Conservation (phyloP, 2,888 invertebrate species). For the Drosophila cyrtoloma region DNA sequence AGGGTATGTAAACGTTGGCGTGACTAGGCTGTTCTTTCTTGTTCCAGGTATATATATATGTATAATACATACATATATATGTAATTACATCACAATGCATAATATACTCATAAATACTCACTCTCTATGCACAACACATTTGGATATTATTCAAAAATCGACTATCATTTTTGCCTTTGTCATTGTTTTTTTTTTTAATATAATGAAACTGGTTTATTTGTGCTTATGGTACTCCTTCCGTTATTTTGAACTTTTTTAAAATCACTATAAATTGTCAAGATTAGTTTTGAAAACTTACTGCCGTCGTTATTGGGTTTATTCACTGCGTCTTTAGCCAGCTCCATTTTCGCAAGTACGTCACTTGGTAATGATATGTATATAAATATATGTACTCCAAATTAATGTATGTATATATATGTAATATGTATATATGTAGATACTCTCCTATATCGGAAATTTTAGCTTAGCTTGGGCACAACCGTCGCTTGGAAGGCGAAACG, state of each 20-base stretch:
- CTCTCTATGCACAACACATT: neutral
- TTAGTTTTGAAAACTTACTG: constrained; percentile 60
- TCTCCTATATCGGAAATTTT: constrained; percentile 18
- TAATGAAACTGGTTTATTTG: neutral
- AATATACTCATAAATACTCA: neutral
- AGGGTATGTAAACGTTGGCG: neutral
- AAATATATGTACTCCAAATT: constrained; percentile 9
- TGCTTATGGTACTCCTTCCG: neutral
- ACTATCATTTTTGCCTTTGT: neutral
- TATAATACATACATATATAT: neutral
- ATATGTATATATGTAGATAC: constrained; percentile 19
- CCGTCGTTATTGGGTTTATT: constrained; percentile 49
- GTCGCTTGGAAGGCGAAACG: constrained; percentile 60
- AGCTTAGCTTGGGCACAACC: constrained; percentile 61
- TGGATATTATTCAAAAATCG: neutral
- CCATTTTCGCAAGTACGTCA: constrained; percentile 51
- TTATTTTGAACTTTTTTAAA: neutral
- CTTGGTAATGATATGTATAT: constrained; percentile 7
- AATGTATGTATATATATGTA: constrained; percentile 16
- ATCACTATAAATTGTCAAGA: neutral
- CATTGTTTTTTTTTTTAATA: neutral
- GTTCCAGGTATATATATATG: neutral
- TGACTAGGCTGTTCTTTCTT: neutral
- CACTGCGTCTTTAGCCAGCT: constrained; percentile 45
- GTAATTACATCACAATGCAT: neutral